Conservation (phyloP, 2,888 invertebrate species). For the Drosophila mayaguana region DNA sequence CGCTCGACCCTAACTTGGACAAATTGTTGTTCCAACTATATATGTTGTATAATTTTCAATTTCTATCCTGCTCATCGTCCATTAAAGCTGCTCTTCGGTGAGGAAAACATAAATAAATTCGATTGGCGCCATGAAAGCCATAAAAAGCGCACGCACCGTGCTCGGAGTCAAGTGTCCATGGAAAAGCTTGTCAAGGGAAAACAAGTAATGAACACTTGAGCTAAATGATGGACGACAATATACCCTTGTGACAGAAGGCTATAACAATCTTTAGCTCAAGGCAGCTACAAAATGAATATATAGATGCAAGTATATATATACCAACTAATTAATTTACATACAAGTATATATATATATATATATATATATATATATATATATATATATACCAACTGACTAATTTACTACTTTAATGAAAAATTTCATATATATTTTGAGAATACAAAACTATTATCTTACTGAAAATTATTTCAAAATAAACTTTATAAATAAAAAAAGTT, state of each 20-base stretch:
- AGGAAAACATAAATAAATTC: constrained; percentile 29
- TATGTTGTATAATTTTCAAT: constrained; percentile 17
- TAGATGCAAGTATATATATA: background rate
- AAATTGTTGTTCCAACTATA: constrained; percentile 20
- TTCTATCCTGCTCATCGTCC: constrained; percentile 41
- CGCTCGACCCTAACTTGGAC: constrained; percentile 11
- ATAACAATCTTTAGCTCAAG: background rate
- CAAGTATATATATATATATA: too few relatives aligned
- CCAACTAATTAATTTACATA: background rate
- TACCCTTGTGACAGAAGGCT: constrained; percentile 4
- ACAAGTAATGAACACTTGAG: constrained; percentile 5
- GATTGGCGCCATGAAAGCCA: constrained; percentile 71
- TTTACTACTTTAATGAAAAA: background rate
- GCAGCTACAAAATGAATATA: background rate
- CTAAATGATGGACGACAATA: background rate
- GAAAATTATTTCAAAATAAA: too few relatives aligned
- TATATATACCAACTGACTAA: background rate
- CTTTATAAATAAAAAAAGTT: too few relatives aligned
- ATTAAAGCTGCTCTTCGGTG: constrained; percentile 40
- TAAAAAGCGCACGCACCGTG: constrained; percentile 62
- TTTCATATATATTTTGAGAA: background rate
- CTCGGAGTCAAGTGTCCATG: constrained; percentile 31
- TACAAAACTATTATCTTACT: background rate
- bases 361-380: background rate
- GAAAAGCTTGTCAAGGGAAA: constrained; percentile 38